phyloP scores from a whole-genome alignment of 2,113 vertebrate species.

The Notothenia rossii region DNA sequence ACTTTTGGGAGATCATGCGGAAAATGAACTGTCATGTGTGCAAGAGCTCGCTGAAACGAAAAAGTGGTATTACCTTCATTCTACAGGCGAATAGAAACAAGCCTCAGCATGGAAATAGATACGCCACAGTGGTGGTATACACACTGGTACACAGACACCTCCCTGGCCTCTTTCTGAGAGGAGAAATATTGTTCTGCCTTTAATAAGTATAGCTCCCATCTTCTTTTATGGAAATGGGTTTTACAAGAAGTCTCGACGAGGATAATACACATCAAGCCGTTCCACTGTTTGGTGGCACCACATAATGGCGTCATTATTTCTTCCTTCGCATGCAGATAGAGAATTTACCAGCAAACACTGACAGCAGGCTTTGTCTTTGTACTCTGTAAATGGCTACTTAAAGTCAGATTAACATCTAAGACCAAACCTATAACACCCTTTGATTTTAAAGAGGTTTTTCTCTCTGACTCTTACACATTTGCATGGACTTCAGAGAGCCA shows the following conservation, averaged over 20 bases:
- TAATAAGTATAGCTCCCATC: conserved; percentile 56
- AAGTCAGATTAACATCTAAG: conserved; percentile 71
- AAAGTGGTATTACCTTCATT: conserved; percentile 72
- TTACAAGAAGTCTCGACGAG: conserved; percentile 65
- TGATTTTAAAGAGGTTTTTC: conserved; percentile 50
- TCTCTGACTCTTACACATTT: conserved; percentile 51
- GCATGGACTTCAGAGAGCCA: conserved; percentile 32
- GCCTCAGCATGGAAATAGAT: conserved; percentile 50
- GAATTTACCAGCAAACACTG: conserved; percentile 47
- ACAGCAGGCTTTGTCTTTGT: conserved; percentile 65
- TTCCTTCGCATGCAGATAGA: conserved; percentile 62
- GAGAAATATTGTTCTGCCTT: conserved; percentile 64
- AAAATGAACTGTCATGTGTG: conserved; percentile 86
- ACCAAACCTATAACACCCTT: conserved; percentile 60
- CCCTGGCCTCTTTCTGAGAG: conserved; percentile 32
- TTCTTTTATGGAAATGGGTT: conserved; percentile 71
- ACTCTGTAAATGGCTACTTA: conserved; percentile 72
- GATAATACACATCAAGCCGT: conserved; percentile 73
- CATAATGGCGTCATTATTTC: conserved; percentile 76
- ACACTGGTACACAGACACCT: conserved; percentile 36
- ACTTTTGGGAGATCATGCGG: conserved; percentile 86
- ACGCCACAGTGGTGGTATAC: conserved; percentile 30
- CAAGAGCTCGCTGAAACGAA: conserved; percentile 69
- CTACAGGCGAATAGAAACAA: conserved; percentile 63
- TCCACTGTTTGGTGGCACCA: conserved; percentile 64